Conservation (phyloP, 2,797 vertebrate genomes). For the Enteromius mattozi region DNA sequence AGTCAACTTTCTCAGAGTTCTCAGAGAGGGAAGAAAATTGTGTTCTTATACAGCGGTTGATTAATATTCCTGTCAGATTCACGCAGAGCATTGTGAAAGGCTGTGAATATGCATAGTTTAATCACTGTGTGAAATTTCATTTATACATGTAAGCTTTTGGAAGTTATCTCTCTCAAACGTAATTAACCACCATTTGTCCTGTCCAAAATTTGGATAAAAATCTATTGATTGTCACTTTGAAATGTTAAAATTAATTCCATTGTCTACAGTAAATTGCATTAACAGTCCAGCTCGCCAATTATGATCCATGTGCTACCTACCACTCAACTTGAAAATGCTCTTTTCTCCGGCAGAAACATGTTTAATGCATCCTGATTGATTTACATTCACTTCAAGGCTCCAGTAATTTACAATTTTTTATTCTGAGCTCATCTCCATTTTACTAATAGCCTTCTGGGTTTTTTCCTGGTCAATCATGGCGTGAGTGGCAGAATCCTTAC, state of each 20-base stretch:
- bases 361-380: conserved; percentile 63
- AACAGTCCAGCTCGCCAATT: conserved; percentile 49
- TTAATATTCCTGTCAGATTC: conserved; percentile 57
- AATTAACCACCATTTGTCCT: conserved; percentile 58
- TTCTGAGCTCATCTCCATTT: conserved; percentile 40
- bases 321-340: conserved; percentile 13
- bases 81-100: conserved; percentile 32
- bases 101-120: conserved; percentile 57
- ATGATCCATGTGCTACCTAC: conserved; percentile 42
- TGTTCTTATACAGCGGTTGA: conserved; percentile 34
- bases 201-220: conserved; percentile 31
- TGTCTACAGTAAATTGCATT: conserved; percentile 56
- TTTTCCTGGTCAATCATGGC: conserved; percentile 13
- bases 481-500: conserved; percentile 41
- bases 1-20: conserved; percentile 4
- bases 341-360: conserved; percentile 47
- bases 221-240: conserved; percentile 54
- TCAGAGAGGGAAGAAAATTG: neutral
- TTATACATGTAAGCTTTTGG: conserved; percentile 43
- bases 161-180: conserved; percentile 59
- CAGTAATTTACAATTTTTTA: conserved; percentile 53
- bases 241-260: conserved; percentile 57
- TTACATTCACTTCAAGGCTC: conserved; percentile 58
- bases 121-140: conserved; percentile 57
- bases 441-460: conserved; percentile 47